These are phyloP conservation scores for Panthera uncia DNA, from an alignment of 2,113 vertebrate genomes.

Conservation along the genomic window DNA sequence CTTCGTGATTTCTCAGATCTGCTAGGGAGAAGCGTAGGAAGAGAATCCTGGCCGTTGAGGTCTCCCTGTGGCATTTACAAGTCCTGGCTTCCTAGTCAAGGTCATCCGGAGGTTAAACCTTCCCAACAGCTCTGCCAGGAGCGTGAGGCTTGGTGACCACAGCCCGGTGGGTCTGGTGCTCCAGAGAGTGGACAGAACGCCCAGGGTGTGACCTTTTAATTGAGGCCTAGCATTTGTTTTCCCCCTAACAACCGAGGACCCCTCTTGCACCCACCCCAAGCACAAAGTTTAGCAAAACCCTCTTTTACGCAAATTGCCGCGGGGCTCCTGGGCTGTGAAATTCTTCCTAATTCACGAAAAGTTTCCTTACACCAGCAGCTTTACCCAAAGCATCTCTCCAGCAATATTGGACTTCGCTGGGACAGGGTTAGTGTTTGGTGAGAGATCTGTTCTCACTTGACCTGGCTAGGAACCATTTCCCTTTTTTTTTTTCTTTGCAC, in stretches of 20 bases:
- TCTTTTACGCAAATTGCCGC: constrained; percentile 63
- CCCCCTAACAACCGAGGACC: neutral
- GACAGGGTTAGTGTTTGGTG: constrained; percentile 68
- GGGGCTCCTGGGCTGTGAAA: constrained; percentile 62
- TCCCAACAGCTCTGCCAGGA: neutral
- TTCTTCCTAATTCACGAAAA: constrained; percentile 73
- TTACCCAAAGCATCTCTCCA: constrained; percentile 39
- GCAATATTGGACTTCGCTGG: constrained; percentile 62
- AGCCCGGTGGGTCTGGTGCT: neutral
- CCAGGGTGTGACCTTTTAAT: neutral
- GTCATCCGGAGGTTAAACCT: neutral
- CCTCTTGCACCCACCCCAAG: neutral
- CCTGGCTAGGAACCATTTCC: constrained; percentile 84
- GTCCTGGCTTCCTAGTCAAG: neutral
- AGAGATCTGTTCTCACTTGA: constrained; percentile 79
- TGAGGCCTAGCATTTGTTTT: neutral
- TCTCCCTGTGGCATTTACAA: neutral
- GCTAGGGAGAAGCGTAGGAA: neutral
- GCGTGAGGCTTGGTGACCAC: rapidly evolving
- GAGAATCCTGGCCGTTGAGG: neutral
- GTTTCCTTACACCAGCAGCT: constrained; percentile 67
- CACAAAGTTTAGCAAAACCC: neutral
- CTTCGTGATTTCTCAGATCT: neutral
- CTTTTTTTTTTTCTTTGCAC: constrained; percentile 79
- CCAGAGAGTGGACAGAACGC: neutral